Percentiles rank a stretch among this genome's conserved stretches.
These are phyloP conservation scores for Labia minor DNA, from an alignment of 2,888 invertebrate genomes.

Conservation along the genomic window DNA sequence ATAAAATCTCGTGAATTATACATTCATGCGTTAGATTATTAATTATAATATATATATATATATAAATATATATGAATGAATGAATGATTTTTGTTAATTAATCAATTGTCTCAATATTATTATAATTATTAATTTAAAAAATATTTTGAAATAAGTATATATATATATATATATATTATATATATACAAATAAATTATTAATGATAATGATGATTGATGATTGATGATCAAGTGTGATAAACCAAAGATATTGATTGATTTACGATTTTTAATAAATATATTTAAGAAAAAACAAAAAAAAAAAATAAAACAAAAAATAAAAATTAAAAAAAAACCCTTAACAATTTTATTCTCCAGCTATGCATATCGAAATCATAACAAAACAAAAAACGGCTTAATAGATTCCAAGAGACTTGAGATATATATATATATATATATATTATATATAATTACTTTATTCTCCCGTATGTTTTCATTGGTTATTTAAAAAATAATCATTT, in stretches of 20 bases:
- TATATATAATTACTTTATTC: not conserved
- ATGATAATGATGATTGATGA: too few species aligned
- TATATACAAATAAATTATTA: too few species aligned
- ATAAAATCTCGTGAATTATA: constrained; percentile 4
- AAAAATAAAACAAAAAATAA: too few species aligned
- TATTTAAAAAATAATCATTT: not conserved
- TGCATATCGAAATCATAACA: not conserved
- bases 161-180: too few species aligned
- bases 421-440: not conserved
- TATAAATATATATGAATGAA: too few species aligned
- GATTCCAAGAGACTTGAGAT: not conserved
- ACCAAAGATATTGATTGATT: constrained; percentile 9
- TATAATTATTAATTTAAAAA: too few species aligned
- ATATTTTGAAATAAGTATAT: too few species aligned
- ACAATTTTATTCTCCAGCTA: not conserved
- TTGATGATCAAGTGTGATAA: not conserved
- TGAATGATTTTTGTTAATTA: too few species aligned
- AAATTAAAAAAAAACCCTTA: not conserved
- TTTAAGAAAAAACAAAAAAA: too few species aligned
- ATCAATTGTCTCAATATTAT: too few species aligned
- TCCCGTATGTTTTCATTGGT: not conserved
- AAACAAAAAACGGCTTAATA: constrained; percentile 5
- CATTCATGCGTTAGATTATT: not conserved
- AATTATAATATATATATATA: not conserved
- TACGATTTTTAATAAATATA: not conserved